phyloP scores from a whole-genome alignment of 2,888 invertebrate species.

The Acleris literana region DNA sequence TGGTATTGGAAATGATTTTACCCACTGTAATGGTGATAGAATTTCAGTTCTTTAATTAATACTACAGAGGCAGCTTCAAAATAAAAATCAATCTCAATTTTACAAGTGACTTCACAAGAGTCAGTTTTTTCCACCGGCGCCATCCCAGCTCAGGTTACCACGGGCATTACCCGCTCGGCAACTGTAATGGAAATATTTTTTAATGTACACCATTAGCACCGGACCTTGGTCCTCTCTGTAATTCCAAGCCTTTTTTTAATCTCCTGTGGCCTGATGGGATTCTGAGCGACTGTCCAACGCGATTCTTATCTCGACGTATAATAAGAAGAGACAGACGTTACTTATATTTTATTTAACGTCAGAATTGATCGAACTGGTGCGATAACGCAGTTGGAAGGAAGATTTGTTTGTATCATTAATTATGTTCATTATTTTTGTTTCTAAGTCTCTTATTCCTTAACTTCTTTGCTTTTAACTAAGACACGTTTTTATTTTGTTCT shows the following conservation, averaged over 20 bases:
- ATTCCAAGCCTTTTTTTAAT: slow-evolving; percentile 77
- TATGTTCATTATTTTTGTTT: slow-evolving; percentile 48
- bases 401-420: slow-evolving; percentile 79
- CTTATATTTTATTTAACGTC: slow-evolving; percentile 82
- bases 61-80: not conserved
- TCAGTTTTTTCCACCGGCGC: slow-evolving; percentile 56
- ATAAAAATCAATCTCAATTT: slow-evolving; percentile 43
- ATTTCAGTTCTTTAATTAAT: no score
- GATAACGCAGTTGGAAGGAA: slow-evolving; percentile 69
- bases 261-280: slow-evolving; percentile 74
- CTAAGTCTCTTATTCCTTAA: slow-evolving; percentile 14
- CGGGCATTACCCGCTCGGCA: slow-evolving; percentile 63
- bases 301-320: slow-evolving; percentile 79
- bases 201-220: slow-evolving; percentile 79
- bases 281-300: slow-evolving; percentile 77
- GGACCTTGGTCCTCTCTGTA: slow-evolving; percentile 72
- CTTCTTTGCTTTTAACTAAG: slow-evolving; percentile 2
- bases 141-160: slow-evolving; percentile 50
- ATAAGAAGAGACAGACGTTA: slow-evolving; percentile 82
- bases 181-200: slow-evolving; percentile 78
- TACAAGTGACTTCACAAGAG: slow-evolving; percentile 50
- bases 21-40: no score
- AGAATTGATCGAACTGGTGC: slow-evolving; percentile 74
- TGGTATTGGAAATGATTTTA: no score
- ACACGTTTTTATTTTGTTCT: slow-evolving; percentile 7